Evolutionary conservation across 35 echinoderm and acorn worm genomes (phyloP), one percentile per base, ranked within the genome.

Genomic region (Hemicentrotus pulcherrimus): DNA sequence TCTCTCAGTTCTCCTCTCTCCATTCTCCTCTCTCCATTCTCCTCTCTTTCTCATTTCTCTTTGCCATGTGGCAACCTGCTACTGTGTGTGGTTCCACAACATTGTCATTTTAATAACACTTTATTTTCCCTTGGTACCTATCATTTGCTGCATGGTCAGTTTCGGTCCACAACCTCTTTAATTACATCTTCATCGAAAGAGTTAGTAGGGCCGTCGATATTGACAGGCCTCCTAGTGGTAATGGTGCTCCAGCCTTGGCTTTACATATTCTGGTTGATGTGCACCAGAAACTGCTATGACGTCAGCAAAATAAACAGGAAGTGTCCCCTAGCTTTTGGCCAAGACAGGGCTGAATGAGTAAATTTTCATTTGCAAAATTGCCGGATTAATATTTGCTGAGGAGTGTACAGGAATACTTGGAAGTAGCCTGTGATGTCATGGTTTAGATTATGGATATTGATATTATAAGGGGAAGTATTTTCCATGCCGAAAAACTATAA

Each of bases 251-350:
- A 78, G 65, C 65, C 65, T 78, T 78, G 65, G 65, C 65, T 78
- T 78, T 28, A 6, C 65, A 78, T 78, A 8, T n/a, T n/a, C 5
- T 28, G 5, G 19, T n/a, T 78, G 65, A n/a, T 78, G 65, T 78
- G 65, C 28, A 78, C 22, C 65, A 78, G 0, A 78, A 78, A 78
- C 65, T 24, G 18, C 28, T 78, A 78, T 78, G 65, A 78, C 22
- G 65, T 78, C 65, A 78, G 65, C 65, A 78, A n/a, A 78, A 78
- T 24, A 78, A 78, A 78, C 65, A 78, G 65, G 65, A 78, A 78
- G 65, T 78, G 65, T 78, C 65, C 65, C 65, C 65, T 78, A 28
- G 65, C 65, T 78, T 78, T 3, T 78, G 65, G 28, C 65, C 65
- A 4, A 78, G 65, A 78, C 65, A 6, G 65, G 19, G 19, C 65